Conservation (phyloP, 2,797 vertebrate species). For the Otolemur crassicaudatus region DNA sequence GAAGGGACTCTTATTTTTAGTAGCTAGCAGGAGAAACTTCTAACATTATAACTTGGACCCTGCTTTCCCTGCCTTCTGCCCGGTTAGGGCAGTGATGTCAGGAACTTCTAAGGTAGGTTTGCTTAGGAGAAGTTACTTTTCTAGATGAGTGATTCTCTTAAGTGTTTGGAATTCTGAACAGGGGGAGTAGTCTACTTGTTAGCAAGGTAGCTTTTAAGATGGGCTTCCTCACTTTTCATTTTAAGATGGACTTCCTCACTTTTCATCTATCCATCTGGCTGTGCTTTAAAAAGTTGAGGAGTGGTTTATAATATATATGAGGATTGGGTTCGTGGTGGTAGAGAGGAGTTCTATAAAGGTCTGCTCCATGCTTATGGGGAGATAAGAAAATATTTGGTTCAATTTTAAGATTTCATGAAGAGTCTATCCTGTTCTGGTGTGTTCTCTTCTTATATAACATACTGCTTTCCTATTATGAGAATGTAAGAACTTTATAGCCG, state of each 20-base stretch:
- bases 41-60: neutral
- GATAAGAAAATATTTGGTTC: neutral
- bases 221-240: conserved; percentile 6
- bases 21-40: neutral
- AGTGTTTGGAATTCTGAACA: conserved; percentile 20
- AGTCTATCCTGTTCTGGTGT: neutral
- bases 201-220: conserved; percentile 10
- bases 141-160: conserved; percentile 5
- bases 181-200: neutral
- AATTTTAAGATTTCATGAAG: conserved; percentile 24
- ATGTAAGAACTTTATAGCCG: neutral
- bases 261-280: neutral
- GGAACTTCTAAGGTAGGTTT: conserved; percentile 22
- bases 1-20: neutral
- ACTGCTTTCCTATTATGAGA: conserved; percentile 15
- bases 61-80: neutral
- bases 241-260: conserved; percentile 30
- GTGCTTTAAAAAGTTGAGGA: conserved; percentile 46
- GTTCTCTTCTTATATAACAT: conserved; percentile 43
- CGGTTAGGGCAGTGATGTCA: neutral
- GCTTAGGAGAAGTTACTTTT: conserved; percentile 47
- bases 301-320: neutral
- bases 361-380: neutral
- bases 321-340: neutral
- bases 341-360: neutral